phyloP scores from a whole-genome alignment of 2,113 vertebrate species.

The Jacana jacana region DNA sequence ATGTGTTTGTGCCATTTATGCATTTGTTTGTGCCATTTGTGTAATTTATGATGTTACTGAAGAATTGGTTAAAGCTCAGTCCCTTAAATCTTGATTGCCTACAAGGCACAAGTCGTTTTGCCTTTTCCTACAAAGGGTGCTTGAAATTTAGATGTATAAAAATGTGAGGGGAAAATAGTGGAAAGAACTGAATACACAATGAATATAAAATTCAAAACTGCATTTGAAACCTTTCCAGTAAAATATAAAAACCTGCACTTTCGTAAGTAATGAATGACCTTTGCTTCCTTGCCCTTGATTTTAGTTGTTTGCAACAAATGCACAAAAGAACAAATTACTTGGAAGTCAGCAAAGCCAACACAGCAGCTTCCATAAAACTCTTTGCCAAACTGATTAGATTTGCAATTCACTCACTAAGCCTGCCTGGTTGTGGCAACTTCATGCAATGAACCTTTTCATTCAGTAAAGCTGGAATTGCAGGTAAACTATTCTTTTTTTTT shows the following conservation, averaged over 20 bases:
- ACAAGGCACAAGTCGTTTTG: not conserved
- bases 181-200: not conserved
- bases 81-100: not conserved
- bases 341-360: constrained; percentile 58
- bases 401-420: constrained; percentile 76
- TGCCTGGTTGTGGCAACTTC: constrained; percentile 60
- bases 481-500: not conserved
- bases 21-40: not conserved
- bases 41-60: not conserved
- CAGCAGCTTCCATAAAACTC: constrained; percentile 66
- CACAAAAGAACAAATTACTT: constrained; percentile 61
- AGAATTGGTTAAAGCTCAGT: not conserved
- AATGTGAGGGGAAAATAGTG: not conserved
- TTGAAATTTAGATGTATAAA: not conserved
- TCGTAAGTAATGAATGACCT: not conserved
- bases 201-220: not conserved
- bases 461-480: constrained; percentile 47
- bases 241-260: not conserved
- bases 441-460: constrained; percentile 56
- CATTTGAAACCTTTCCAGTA: constrained; percentile 15
- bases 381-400: constrained; percentile 83
- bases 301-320: constrained; percentile 64
- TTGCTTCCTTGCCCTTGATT: not conserved
- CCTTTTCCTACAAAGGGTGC: not conserved
- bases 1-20: not conserved